Conservation (phyloP, 2,113 vertebrate species). For the Bujurquina vittata region DNA sequence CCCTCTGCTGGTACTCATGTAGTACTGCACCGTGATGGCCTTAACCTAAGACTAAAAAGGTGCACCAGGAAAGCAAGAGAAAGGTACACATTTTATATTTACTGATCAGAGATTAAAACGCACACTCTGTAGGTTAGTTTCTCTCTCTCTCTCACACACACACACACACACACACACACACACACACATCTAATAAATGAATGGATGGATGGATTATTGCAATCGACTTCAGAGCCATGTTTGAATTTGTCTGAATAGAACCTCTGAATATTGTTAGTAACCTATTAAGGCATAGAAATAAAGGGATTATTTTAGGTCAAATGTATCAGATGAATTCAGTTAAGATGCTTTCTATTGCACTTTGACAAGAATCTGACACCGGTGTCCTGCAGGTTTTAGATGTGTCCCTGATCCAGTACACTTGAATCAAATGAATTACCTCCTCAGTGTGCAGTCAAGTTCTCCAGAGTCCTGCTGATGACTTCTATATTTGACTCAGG, state of each 20-base stretch:
- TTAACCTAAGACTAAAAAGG: background rate
- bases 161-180: too few species aligned
- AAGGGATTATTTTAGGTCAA: background rate
- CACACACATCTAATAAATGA: slow-evolving; percentile 4
- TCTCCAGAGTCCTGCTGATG: too few species aligned
- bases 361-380: too few species aligned
- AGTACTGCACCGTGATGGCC: background rate
- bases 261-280: background rate
- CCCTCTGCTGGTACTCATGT: slow-evolving; percentile 44
- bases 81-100: background rate
- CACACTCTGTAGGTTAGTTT: too few species aligned
- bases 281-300: background rate
- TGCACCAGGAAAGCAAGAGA: background rate
- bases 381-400: too few species aligned
- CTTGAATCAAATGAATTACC: too few species aligned
- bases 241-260: background rate
- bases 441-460: too few species aligned
- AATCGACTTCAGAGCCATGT: background rate
- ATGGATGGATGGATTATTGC: slow-evolving; percentile 37
- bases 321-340: background rate
- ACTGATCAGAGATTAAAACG: background rate
- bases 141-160: background rate
- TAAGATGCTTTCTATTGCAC: background rate
- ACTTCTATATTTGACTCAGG: too few species aligned
- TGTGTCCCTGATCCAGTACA: too few species aligned